Evolutionary conservation across 2,113 vertebrate species (phyloP).

Genomic region (Scatophagus argus): DNA sequence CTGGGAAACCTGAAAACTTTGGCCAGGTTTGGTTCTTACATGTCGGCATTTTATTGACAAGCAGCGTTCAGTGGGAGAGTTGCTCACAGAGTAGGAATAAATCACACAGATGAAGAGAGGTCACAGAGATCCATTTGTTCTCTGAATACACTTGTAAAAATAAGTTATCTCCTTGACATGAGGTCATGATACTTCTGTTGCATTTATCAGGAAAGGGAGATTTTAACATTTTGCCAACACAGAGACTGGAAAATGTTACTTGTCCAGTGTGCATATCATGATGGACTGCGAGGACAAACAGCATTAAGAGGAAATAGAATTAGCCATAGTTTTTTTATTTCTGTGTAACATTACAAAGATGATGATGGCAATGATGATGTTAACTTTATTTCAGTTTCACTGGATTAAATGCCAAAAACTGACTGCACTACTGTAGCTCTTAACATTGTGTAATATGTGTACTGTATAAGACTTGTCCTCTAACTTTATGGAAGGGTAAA

Average conservation of each 20-base stretch:
- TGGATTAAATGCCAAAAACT: not conserved
- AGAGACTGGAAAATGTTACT: slow-evolving; percentile 29
- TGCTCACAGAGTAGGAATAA: slow-evolving; percentile 28
- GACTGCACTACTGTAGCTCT: not conserved
- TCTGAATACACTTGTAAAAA: slow-evolving; percentile 10
- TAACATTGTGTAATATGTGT: not conserved
- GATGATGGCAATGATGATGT: too few species aligned
- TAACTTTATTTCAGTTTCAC: not conserved
- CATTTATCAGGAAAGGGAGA: slow-evolving; percentile 13
- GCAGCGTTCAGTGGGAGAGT: slow-evolving; percentile 3
- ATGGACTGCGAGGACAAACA: slow-evolving; percentile 2
- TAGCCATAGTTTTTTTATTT: not conserved
- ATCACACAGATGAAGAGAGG: slow-evolving; percentile 19
- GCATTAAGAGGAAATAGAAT: slow-evolving; percentile 11
- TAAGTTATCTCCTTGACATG: slow-evolving; percentile 18
- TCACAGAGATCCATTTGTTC: slow-evolving; percentile 18
- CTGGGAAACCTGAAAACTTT: slow-evolving; percentile 18
- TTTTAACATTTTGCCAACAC: not conserved
- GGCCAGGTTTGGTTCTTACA: slow-evolving; percentile 1
- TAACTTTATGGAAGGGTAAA: not conserved
- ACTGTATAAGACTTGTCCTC: not conserved
- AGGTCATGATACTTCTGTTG: slow-evolving; percentile 28
- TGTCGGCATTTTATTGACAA: slow-evolving; percentile 45
- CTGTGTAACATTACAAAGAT: not conserved
- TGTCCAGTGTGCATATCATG: slow-evolving; percentile 6